These are phyloP conservation scores for Melipona beecheii DNA, from an alignment of 2,888 invertebrate genomes.

Conservation along the genomic window DNA sequence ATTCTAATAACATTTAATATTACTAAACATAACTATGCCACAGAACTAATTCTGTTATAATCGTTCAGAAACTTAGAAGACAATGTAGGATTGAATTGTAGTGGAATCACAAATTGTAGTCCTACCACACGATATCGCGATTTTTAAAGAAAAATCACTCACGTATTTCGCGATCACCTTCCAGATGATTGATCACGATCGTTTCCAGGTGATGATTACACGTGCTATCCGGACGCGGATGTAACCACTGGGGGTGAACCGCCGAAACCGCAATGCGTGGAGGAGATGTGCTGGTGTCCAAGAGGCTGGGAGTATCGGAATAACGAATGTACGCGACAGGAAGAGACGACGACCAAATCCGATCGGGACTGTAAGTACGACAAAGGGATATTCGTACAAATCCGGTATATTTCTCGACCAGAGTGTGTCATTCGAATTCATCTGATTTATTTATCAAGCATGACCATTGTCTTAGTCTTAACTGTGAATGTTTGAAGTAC, in stretches of 20 bases:
- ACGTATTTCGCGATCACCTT: constrained; percentile 8
- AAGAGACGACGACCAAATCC: constrained; percentile 60
- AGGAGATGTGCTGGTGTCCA: constrained; percentile 87
- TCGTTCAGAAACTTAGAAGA: neutral
- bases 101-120: neutral
- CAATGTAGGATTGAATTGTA: constrained; percentile 3
- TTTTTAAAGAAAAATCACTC: neutral
- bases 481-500: neutral
- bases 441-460: neutral
- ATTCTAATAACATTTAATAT: neutral
- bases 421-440: neutral
- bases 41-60: neutral
- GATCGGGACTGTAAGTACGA: constrained; percentile 66
- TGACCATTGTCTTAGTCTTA: too few species aligned
- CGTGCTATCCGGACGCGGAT: constrained; percentile 80
- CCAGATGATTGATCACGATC: constrained; percentile 42
- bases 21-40: neutral
- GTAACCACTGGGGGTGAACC: constrained; percentile 70
- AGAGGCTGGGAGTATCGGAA: constrained; percentile 84
- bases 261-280: constrained; percentile 82
- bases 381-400: neutral
- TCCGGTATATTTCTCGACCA: neutral
- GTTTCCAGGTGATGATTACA: constrained; percentile 84
- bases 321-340: constrained; percentile 73
- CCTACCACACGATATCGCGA: neutral